Percentiles rank a stretch among this genome's conserved stretches.
Evolutionary conservation across 2,888 invertebrate genomes (phyloP).

Genomic region (Noctua fimbriata): DNA sequence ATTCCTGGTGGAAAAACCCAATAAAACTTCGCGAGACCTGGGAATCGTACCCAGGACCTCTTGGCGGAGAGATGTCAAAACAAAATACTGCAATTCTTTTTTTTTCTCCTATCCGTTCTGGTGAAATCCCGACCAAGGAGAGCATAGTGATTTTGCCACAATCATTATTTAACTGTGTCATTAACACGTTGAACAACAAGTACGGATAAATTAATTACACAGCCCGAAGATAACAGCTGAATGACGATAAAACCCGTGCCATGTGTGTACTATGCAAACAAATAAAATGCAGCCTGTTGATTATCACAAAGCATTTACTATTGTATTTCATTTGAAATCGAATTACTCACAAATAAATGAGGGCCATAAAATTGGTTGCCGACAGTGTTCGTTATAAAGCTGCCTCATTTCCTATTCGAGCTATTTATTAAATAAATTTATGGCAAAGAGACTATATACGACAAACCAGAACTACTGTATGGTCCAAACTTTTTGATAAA

Average conservation of each 20-base stretch:
- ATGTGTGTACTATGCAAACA: constrained; percentile 6
- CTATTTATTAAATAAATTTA: too few species aligned
- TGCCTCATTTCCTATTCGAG: not conserved
- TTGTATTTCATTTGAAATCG: not conserved
- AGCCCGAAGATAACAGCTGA: constrained; percentile 4
- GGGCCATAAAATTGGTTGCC: too few species aligned
- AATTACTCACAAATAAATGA: too few species aligned
- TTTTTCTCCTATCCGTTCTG: not conserved
- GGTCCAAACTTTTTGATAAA: not conserved
- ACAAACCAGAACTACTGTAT: too few species aligned
- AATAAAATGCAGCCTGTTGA: constrained; percentile 6
- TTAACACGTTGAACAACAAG: not conserved
- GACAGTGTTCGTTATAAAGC: not conserved
- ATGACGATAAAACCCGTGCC: constrained; percentile 3
- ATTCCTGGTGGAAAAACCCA: too few species aligned
- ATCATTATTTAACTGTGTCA: not conserved
- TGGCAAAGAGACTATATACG: too few species aligned
- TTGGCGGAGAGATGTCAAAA: not conserved
- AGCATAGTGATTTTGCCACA: not conserved
- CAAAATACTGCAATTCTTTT: not conserved
- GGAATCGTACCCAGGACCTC: too few species aligned
- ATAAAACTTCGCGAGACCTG: too few species aligned
- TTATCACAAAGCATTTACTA: not conserved
- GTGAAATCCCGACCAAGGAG: not conserved
- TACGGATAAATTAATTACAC: not conserved